Conservation (phyloP, 2,113 vertebrate species). For the Corydoras sp. region DNA sequence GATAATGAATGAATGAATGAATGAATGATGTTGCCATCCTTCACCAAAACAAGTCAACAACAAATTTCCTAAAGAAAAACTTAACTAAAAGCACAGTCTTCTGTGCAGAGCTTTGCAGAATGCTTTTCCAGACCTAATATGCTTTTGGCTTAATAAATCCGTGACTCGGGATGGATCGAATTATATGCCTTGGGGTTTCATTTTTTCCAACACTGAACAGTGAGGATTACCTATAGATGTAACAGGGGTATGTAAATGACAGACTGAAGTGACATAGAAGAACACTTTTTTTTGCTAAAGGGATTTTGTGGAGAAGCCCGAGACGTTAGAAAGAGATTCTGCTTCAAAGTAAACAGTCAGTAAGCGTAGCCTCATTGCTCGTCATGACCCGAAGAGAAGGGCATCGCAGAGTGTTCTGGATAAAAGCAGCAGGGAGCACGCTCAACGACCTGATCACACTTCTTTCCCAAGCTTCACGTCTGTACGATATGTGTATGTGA, state of each 20-base stretch:
- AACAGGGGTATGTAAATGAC: background rate
- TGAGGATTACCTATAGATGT: background rate
- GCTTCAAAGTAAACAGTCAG: slow-evolving; percentile 4
- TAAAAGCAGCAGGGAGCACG: slow-evolving; percentile 14
- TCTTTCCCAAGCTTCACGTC: slow-evolving; percentile 8
- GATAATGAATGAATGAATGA: too few relatives aligned
- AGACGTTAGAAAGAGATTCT: background rate
- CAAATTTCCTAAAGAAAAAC: too few relatives aligned
- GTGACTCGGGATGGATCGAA: background rate
- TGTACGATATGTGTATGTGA: slow-evolving; percentile 1
- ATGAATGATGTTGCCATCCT: too few relatives aligned
- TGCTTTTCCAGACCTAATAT: background rate
- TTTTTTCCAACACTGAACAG: background rate
- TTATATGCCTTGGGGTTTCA: background rate
- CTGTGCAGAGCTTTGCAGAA: background rate
- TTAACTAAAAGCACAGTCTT: too few relatives aligned
- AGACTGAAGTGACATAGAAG: background rate
- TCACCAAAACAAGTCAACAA: too few relatives aligned
- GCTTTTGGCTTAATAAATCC: background rate
- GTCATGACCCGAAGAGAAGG: background rate
- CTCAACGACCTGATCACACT: slow-evolving; percentile 13
- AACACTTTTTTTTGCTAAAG: background rate
- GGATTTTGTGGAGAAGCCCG: background rate
- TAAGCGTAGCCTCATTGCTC: slow-evolving; percentile 8
- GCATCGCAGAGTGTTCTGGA: background rate